Base-by-base conservation (phyloP, 2,113 vertebrate genomes). In the Tringa solitaria region DNA sequence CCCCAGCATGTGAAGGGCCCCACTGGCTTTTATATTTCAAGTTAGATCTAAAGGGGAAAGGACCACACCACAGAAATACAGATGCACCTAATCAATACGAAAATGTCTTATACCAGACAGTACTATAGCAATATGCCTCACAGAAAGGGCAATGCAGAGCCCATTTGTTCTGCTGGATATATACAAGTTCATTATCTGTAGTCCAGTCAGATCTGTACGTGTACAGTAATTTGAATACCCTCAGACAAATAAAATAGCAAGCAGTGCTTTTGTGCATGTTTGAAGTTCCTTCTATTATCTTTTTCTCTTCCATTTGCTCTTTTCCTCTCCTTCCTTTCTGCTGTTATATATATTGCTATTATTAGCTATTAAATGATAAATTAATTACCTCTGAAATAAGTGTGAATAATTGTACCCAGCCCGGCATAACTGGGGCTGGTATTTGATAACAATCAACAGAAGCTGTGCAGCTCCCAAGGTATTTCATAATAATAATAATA, bases 341-440 rank as follows among this genome's bases (percentile, higher is more conserved):
- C 39, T 75, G 53, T 35, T 93, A 65, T 85, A 88, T 72, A 83
- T 77, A 84, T 80, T 61, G 13, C n/a, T 94, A 84, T 92, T 95
- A 87, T 90, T 72, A 86, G 35, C 45, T 64, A 67, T 53, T 63
- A 95, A 94, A 75, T 78, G 70, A 87, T 90, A 93, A 95, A 92
- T 92, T 95, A 95, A 93, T 97, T 96, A 96, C 59, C 51, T 82
- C 54, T 69, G 30, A 88, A 82, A 75, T 37, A 83, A 43, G 35
- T 20, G 18, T 65, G 90, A 73, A 76, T 60, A 45, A 83, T 83
- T 93, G 57, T 61, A 86, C 13, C 9, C 56, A 80, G 54, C 50
- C 74, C 70, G 76, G 57, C 81, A 76, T 63, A 68, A 48, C 57
- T 93, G 28, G 30, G 41, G 65, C 48, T 84, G 65, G 77, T 30